Evolutionary conservation across 2,888 invertebrate species (phyloP), one percentile per base, ranked within the genome.

Genomic region (Sepiola atlantica): DNA sequence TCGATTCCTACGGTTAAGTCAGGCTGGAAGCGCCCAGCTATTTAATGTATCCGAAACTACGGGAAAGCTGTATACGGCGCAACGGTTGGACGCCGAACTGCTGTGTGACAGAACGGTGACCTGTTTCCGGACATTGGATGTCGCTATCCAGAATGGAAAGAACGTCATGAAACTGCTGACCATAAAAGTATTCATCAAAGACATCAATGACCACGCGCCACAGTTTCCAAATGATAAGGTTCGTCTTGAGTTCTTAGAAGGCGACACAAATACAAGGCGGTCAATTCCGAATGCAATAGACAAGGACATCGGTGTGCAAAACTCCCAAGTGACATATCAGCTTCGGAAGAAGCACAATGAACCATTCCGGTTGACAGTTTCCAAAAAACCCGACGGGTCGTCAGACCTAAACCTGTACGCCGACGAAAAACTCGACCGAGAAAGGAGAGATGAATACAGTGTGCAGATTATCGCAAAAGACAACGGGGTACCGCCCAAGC

Each of bases 201-300:
- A 96, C 94, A 94, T 96, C 35, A 96, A 96, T 94, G 96, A 96
- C 94, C 96, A 96, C 94, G 94, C 95, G 12, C 96, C 96, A 0
- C 94, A 94, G 12, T 96, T 96, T 94, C 95, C 96, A 8, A 94
- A 95, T n/a, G 95, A 94, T n/a, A 94, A 95, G 28, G 96, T 95
- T 16, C 95, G 92, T 45, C 94, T 96, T 35, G 94, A 95, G 35
- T 95, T 96, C 35, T 94, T 95, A 20, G 96, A 96, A 94, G 95
- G 95, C 61, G 95, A 95, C 35, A 95, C 95, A 1, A 95, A 95
- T 55, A 95, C 95, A 32, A 95, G 95, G 28, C 94, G n/a, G 94
- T 95, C 90, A 77, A 94, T 95, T 55, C 95, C 96, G 32, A 95
- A 95, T 91, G 96, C 96, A 10, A 95, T 95, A 91, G 96, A 96